Conservation (phyloP, 2,113 vertebrate species). For the Procapra przewalskii region DNA sequence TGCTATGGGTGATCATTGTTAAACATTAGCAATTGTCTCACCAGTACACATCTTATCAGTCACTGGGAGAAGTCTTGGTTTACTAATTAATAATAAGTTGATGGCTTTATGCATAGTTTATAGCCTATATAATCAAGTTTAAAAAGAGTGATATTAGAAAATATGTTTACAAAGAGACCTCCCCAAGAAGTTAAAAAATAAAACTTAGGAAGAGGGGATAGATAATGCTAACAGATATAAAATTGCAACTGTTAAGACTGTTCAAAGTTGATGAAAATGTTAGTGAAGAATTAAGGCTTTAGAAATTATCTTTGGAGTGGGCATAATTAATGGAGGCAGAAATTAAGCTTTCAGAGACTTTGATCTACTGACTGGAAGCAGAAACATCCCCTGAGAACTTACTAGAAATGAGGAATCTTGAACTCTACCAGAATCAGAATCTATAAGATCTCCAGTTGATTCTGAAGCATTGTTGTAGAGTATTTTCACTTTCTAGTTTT, state of each 20-base stretch:
- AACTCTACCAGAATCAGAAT: background rate
- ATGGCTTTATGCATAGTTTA: background rate
- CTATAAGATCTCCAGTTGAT: background rate
- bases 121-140: background rate
- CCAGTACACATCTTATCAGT: background rate
- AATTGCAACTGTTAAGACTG: background rate
- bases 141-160: background rate
- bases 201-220: background rate
- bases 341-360: background rate
- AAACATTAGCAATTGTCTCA: background rate
- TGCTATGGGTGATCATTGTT: background rate
- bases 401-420: background rate
- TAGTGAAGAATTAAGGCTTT: background rate
- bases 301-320: background rate
- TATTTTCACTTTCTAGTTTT: background rate
- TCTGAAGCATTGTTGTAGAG: background rate
- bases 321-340: background rate
- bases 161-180: background rate
- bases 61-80: background rate
- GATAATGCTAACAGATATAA: background rate
- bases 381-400: background rate
- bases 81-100: background rate
- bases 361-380: background rate
- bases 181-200: background rate
- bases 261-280: background rate